Evolutionary conservation across 1,140 invertebrate species (phyloP).

Genomic region (Chrysomallon squamiferum): DNA sequence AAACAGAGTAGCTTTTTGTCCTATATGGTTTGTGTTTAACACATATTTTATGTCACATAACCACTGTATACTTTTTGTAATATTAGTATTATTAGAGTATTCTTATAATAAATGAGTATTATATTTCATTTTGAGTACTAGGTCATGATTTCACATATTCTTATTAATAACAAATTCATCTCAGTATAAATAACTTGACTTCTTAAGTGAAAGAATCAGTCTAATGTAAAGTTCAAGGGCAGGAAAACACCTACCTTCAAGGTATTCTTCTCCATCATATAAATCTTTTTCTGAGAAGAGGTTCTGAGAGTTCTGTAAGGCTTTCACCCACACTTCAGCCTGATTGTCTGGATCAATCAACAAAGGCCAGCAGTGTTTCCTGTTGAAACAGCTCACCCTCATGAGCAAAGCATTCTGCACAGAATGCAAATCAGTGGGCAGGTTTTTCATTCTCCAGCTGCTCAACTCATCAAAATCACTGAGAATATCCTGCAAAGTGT

Average conservation of each 20-base stretch:
- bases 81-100: too few species aligned
- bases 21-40: too few species aligned
- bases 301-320: slow-evolving; percentile 47
- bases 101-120: too few species aligned
- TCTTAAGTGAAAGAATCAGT: too few species aligned
- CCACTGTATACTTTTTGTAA: too few species aligned
- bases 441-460: slow-evolving; percentile 51
- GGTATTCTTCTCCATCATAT: slow-evolving; percentile 24
- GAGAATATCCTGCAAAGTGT: slow-evolving; percentile 56
- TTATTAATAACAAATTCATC: too few species aligned
- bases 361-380: slow-evolving; percentile 60
- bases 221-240: too few species aligned
- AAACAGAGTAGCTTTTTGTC: too few species aligned
- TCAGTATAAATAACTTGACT: too few species aligned
- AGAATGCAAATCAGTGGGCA: slow-evolving; percentile 56
- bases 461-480: slow-evolving; percentile 59
- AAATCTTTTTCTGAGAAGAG: slow-evolving; percentile 49
- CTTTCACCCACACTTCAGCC: slow-evolving; percentile 56
- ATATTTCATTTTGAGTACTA: too few species aligned
- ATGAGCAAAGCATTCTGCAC: slow-evolving; percentile 61
- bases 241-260: slow-evolving; percentile 36
- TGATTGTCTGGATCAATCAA: slow-evolving; percentile 61
- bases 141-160: too few species aligned
- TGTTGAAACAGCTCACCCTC: slow-evolving; percentile 52
- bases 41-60: too few species aligned